Percentiles rank a stretch among this genome's conserved stretches.
These are phyloP conservation scores for Ptyas mucosa DNA, from an alignment of 2,113 vertebrate species.

Conservation along the genomic window DNA sequence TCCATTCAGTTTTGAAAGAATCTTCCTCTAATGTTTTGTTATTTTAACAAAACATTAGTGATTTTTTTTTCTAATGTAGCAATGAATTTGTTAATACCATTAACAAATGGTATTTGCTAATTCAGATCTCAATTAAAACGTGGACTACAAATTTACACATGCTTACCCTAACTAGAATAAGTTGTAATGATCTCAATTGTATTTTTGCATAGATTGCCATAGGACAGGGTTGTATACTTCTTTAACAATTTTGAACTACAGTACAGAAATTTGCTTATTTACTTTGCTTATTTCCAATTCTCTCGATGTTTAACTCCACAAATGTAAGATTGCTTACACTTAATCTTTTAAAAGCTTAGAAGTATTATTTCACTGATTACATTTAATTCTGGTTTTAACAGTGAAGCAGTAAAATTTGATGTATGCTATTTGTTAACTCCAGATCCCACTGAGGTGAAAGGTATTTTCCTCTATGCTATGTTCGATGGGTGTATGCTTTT, in stretches of 20 bases:
- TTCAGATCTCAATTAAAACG: neutral
- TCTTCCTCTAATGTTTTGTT: neutral
- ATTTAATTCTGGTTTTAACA: neutral
- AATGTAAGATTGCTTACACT: neutral
- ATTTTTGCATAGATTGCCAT: neutral
- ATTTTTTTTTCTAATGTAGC: neutral
- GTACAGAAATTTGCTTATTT: neutral
- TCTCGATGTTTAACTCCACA: neutral
- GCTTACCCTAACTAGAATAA: neutral
- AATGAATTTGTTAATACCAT: neutral
- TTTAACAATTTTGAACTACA: neutral
- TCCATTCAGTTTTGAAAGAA: neutral
- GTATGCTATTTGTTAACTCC: neutral
- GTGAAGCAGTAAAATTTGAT: neutral
- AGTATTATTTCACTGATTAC: neutral
- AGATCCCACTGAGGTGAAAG: neutral
- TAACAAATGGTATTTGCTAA: neutral
- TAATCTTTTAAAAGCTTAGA: neutral
- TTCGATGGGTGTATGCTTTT: neutral
- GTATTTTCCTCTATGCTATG: neutral
- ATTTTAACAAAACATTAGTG: neutral
- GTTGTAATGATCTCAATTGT: neutral
- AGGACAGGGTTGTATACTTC: neutral
- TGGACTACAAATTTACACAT: neutral
- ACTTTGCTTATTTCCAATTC: neutral